Base-by-base conservation (phyloP, 2,113 vertebrate species). In the Labeo catla region DNA sequence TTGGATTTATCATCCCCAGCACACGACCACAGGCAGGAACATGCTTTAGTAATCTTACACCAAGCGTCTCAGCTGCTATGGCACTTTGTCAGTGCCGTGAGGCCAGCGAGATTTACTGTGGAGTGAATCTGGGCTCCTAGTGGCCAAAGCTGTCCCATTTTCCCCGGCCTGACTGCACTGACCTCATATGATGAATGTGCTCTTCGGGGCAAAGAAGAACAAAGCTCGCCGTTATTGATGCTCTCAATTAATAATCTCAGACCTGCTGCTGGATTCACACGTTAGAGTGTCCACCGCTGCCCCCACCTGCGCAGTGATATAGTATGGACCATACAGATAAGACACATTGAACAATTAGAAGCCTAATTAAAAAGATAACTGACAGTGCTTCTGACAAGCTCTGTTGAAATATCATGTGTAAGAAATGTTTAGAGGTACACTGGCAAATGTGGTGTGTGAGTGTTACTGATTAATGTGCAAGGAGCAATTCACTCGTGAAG, bases 121-220 rank as follows among this genome's bases (percentile, higher is more conserved):
- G 88, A 89, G 81, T 83, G 81, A 89, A 89, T 81, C 87, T 72
- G 84, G 70, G 87, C 82, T 90, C 68, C 76, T 88, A 83, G 85
- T 88, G 91, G 92, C 91, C 92, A 92, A 87, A 92, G 74, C 86
- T 93, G 91, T 87, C 91, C 94, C 88, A 91, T 92, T 94, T 93
- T 93, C 89, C 89, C 86, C 43, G 90, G 87, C 89, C 91, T 90
- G 91, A 78, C 87, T 90, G 87, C 90, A 81, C 87, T 89, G 90
- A 91, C 94, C 92, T 92, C 91, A 91, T 86, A 91, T 93, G 94
- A 95, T 93, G 89, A 94, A 95, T 92, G 90, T 84, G 88, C 83
- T 91, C 77, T 92, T 91, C 89, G 59, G 85, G 86, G 90, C 83
- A 93, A 86, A 91, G 86, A 91, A 86, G 91, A 89, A 88, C 88